These are phyloP conservation scores for Orchestia grillus DNA, from an alignment of 1,140 invertebrate genomes.

Conservation along the genomic window DNA sequence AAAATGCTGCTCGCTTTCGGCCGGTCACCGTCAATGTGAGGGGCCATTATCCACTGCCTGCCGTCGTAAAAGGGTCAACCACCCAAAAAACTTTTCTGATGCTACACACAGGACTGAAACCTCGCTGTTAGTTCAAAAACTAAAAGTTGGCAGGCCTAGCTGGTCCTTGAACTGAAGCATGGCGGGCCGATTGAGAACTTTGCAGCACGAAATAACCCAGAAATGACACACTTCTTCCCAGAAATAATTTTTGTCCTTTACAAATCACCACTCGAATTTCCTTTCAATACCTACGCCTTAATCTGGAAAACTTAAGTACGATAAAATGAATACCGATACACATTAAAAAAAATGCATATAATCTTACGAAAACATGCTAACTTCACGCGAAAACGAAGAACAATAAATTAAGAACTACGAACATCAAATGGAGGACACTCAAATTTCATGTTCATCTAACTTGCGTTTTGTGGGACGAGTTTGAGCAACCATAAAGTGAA, in stretches of 20 bases:
- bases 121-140: neutral
- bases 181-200: neutral
- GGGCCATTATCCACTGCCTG: neutral
- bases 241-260: neutral
- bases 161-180: neutral
- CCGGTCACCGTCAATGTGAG: slow-evolving; percentile 18
- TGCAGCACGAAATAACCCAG: neutral
- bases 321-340: neutral
- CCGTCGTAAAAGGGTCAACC: neutral
- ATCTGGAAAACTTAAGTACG: neutral
- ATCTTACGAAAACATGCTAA: neutral
- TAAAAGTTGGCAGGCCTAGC: neutral
- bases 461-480: neutral
- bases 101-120: neutral
- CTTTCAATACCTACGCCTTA: neutral
- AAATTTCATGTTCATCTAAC: neutral
- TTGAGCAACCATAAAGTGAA: neutral
- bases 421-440: too few species aligned
- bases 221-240: neutral
- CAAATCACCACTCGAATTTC: neutral
- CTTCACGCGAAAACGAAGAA: neutral
- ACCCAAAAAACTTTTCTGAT: neutral
- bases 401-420: neutral
- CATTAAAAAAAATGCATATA: neutral
- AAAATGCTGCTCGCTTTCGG: slow-evolving; percentile 43